phyloP scores from a whole-genome alignment of 2,113 vertebrate species.

The Anolis sagrei region DNA sequence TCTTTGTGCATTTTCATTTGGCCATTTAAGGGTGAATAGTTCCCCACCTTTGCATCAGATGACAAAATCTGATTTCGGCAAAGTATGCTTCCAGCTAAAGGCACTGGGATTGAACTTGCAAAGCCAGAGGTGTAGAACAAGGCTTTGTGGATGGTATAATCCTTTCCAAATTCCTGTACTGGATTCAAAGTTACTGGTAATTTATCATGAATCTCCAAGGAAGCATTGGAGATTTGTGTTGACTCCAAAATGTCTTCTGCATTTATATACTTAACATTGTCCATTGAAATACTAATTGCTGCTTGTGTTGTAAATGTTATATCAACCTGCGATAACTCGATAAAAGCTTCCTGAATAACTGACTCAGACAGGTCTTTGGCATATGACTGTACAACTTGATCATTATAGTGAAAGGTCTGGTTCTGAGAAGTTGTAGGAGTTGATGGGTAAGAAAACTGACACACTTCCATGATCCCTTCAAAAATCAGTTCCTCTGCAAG shows the following conservation, averaged over 20 bases:
- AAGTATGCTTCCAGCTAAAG: slow-evolving; percentile 88
- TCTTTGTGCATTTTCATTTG: slow-evolving; percentile 61
- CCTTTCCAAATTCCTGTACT: slow-evolving; percentile 72
- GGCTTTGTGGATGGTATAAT: slow-evolving; percentile 89
- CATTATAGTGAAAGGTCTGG: slow-evolving; percentile 84
- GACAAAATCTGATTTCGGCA: slow-evolving; percentile 76
- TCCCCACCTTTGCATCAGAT: slow-evolving; percentile 68
- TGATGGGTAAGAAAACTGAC: slow-evolving; percentile 93
- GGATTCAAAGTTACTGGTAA: slow-evolving; percentile 53
- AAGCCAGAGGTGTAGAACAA: slow-evolving; percentile 92
- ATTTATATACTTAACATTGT: slow-evolving; percentile 87
- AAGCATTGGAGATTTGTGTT: slow-evolving; percentile 77
- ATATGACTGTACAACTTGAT: slow-evolving; percentile 90
- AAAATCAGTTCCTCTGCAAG: slow-evolving; percentile 96
- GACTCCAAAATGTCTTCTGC: slow-evolving; percentile 77
- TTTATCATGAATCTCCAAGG: slow-evolving; percentile 70
- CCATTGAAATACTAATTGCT: slow-evolving; percentile 91
- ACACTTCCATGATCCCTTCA: slow-evolving; percentile 98
- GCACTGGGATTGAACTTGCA: slow-evolving; percentile 91
- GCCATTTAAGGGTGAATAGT: slow-evolving; percentile 58
- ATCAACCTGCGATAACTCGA: slow-evolving; percentile 93
- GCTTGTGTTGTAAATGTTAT: slow-evolving; percentile 91
- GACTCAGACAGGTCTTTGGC: slow-evolving; percentile 95
- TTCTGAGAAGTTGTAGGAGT: slow-evolving; percentile 80
- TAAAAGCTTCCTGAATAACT: slow-evolving; percentile 97